These are phyloP conservation scores for Tachyglossus aculeatus DNA, from an alignment of 2,797 vertebrate genomes.

Conservation along the genomic window DNA sequence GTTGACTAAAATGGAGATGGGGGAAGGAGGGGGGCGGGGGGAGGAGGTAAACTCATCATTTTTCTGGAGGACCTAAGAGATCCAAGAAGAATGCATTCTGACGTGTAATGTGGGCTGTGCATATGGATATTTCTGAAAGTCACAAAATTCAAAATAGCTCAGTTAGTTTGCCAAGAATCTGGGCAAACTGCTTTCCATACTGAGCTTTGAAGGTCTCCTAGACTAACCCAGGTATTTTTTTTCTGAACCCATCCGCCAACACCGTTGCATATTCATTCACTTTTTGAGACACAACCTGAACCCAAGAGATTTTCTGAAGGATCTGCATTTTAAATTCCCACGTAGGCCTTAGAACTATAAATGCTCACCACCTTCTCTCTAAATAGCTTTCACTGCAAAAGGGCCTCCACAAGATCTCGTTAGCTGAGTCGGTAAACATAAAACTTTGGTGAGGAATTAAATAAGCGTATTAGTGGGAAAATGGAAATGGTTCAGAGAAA, in stretches of 20 bases:
- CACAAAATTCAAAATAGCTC: slow-evolving; percentile 19
- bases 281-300: too few species aligned
- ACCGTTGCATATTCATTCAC: too few species aligned
- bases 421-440: neutral
- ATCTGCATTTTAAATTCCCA: slow-evolving; percentile 8
- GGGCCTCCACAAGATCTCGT: slow-evolving; percentile 10
- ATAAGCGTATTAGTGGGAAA: neutral
- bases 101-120: neutral
- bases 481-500: neutral
- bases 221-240: slow-evolving; percentile 25
- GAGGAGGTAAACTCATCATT: neutral
- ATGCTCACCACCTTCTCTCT: slow-evolving; percentile 34
- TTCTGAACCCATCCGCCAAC: too few species aligned
- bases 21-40: too few species aligned
- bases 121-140: slow-evolving; percentile 22
- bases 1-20: neutral
- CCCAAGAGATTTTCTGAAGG: neutral
- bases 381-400: slow-evolving; percentile 21
- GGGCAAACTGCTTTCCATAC: neutral
- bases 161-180: slow-evolving; percentile 13
- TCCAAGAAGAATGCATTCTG: neutral
- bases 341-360: slow-evolving; percentile 31
- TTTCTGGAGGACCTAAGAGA: neutral
- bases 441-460: slow-evolving; percentile 14
- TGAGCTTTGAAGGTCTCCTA: slow-evolving; percentile 32